A percentile compares a stretch with the other conserved stretches of the same genome.
These are phyloP conservation scores for Zapus hudsonius DNA, from an alignment of 2,113 vertebrate genomes.

Conservation along the genomic window DNA sequence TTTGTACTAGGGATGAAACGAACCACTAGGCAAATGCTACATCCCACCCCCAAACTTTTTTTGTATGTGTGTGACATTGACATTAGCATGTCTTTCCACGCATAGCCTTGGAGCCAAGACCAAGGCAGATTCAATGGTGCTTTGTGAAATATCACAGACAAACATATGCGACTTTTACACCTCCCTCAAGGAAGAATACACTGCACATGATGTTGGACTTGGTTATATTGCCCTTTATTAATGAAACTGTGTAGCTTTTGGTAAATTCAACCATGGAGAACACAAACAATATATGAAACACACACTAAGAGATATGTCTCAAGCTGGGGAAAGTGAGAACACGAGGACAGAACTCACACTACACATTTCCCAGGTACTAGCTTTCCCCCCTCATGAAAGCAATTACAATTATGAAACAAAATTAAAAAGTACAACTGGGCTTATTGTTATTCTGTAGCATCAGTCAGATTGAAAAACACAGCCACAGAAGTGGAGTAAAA, in stretches of 20 bases:
- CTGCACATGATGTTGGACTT: not conserved
- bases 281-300: constrained; percentile 58
- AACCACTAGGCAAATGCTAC: not conserved
- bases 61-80: not conserved
- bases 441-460: not conserved
- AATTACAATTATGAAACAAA: not conserved
- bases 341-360: not conserved
- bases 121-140: not conserved
- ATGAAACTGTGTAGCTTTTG: constrained; percentile 76
- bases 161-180: rapidly evolving
- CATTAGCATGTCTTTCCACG: not conserved
- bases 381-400: not conserved
- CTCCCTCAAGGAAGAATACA: not conserved
- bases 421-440: not conserved
- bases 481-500: not conserved
- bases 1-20: not conserved
- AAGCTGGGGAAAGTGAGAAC: not conserved
- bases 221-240: constrained; percentile 82
- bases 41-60: not conserved
- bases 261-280: constrained; percentile 78
- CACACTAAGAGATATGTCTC: not conserved
- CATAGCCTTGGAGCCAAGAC: not conserved
- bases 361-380: too few relatives aligned
- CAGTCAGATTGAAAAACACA: too few relatives aligned
- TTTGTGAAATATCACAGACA: not conserved